These are phyloP conservation scores for Enteromius fasciolatus DNA, from an alignment of 2,797 vertebrate species.

Conservation along the genomic window DNA sequence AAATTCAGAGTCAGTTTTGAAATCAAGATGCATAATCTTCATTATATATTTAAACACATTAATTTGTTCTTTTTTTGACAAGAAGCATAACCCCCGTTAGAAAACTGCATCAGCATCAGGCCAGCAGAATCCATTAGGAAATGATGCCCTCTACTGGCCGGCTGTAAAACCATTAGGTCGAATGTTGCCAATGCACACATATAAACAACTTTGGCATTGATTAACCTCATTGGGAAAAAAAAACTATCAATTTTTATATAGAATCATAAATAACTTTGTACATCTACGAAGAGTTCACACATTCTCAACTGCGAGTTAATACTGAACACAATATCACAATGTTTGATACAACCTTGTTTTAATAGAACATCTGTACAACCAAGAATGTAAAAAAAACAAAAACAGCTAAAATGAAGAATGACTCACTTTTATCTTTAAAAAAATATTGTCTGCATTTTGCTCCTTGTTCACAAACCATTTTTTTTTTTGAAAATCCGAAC, in stretches of 20 bases:
- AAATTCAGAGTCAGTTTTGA: conserved; percentile 6
- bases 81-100: not conserved
- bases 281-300: conserved; percentile 40
- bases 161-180: conserved; percentile 16
- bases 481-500: conserved; percentile 66
- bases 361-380: conserved; percentile 78
- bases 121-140: conserved; percentile 3
- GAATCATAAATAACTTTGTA: conserved; percentile 38
- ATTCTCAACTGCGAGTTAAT: conserved; percentile 17
- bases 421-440: conserved; percentile 77
- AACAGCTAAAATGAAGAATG: conserved; percentile 73
- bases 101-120: not conserved
- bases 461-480: conserved; percentile 76
- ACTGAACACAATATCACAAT: conserved; percentile 57
- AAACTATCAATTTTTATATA: conserved; percentile 21
- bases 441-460: conserved; percentile 78
- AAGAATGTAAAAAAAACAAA: conserved; percentile 76
- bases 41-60: conserved; percentile 29
- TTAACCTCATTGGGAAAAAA: conserved; percentile 5
- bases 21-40: conserved; percentile 36
- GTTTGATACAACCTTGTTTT: conserved; percentile 80
- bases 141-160: conserved; percentile 51
- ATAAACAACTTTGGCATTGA: conserved; percentile 29
- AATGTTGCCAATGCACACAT: conserved; percentile 12
- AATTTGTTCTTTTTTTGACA: conserved; percentile 7